Conservation (phyloP, 2,113 vertebrate genomes). For the Sinocyclocheilus anophthalmus region DNA sequence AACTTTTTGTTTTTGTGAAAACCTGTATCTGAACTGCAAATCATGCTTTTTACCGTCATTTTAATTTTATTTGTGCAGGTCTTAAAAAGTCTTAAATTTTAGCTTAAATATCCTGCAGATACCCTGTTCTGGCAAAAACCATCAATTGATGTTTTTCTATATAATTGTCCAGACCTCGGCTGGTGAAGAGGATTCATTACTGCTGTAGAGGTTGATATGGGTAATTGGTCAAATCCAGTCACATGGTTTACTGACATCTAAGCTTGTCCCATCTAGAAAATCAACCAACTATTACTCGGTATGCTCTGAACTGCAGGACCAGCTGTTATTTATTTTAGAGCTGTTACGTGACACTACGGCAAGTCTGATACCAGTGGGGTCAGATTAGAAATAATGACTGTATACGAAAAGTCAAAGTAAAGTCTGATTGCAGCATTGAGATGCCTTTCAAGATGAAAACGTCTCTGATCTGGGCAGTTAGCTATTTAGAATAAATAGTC, state of each 20-base stretch:
- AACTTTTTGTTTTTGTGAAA: no score
- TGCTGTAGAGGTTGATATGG: not conserved
- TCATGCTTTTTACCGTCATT: no score
- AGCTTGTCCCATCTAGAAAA: not conserved
- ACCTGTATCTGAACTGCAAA: no score
- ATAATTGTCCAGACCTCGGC: no score
- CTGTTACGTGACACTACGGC: not conserved
- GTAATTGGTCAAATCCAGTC: not conserved
- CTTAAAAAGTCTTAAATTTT: no score
- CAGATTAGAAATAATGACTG: constrained; percentile 20
- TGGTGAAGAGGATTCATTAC: no score
- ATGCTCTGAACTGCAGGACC: not conserved
- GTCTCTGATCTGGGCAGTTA: constrained; percentile 5
- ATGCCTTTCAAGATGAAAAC: constrained; percentile 1
- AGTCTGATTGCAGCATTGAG: constrained; percentile 1
- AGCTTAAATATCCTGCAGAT: no score
- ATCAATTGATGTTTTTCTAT: no score
- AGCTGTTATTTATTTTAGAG: constrained; percentile 23
- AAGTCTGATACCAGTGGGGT: not conserved
- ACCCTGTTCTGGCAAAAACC: no score
- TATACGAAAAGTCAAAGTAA: not conserved
- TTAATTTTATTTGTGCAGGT: no score
- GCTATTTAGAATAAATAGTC: not conserved
- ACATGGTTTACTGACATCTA: constrained; percentile 16
- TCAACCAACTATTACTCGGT: constrained; percentile 3